Conservation (phyloP, 2,113 vertebrate species). For the Varanus komodoensis region DNA sequence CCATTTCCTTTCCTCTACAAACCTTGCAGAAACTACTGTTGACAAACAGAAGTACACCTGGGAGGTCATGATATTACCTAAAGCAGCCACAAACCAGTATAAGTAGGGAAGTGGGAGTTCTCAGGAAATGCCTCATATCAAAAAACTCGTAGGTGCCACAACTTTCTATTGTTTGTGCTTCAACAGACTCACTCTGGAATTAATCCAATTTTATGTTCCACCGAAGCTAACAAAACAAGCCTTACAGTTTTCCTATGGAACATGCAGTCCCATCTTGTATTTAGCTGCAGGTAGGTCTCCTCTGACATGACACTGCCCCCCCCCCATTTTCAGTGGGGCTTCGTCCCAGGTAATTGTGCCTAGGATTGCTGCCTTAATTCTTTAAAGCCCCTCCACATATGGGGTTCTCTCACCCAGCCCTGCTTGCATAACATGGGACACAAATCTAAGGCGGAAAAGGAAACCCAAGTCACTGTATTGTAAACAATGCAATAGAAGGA, state of each 20-base stretch:
- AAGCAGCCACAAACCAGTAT: too few species aligned
- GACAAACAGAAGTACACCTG: too few species aligned
- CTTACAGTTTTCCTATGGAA: background rate
- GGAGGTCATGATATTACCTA: too few species aligned
- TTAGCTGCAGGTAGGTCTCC: too few species aligned
- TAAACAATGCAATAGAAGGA: constrained; percentile 37
- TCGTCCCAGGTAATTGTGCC: background rate
- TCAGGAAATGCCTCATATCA: too few species aligned
- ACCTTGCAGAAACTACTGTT: too few species aligned
- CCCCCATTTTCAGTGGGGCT: background rate
- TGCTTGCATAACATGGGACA: background rate
- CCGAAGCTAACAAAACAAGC: background rate
- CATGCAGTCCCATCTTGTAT: background rate
- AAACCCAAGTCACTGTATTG: background rate
- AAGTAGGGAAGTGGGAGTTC: too few species aligned
- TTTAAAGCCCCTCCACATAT: background rate
- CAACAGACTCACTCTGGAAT: too few species aligned
- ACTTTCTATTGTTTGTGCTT: too few species aligned
- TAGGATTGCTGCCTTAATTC: background rate
- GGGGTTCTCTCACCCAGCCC: background rate
- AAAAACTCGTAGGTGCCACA: too few species aligned
- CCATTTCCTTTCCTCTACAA: too few species aligned
- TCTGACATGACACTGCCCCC: too few species aligned
- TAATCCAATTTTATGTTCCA: background rate
- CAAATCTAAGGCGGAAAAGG: background rate